Evolutionary conservation across 2,797 vertebrate species (phyloP).

Genomic region (Bradypus variegatus): DNA sequence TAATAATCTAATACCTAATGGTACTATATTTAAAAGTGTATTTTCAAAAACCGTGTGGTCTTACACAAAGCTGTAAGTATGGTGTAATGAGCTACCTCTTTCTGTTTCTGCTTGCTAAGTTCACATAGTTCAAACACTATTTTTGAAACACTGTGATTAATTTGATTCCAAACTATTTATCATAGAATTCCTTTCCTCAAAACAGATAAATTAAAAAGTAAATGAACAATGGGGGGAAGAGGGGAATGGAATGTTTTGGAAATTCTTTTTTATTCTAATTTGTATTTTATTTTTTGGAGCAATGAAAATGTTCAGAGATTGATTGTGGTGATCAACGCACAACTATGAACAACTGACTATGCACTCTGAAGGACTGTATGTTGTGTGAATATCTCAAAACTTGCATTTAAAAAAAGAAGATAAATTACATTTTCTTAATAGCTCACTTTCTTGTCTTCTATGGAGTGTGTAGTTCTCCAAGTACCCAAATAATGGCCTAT

Average conservation of each 20-base stretch:
- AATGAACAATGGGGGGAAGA: too few species aligned
- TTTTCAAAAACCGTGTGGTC: background rate
- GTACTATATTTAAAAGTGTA: background rate
- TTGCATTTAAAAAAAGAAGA: background rate
- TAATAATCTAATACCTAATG: constrained; percentile 10
- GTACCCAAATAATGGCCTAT: background rate
- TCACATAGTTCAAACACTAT: background rate
- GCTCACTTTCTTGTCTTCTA: background rate
- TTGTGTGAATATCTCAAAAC: too few species aligned
- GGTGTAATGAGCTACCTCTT: background rate
- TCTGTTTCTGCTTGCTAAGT: background rate
- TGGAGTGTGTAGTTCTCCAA: background rate
- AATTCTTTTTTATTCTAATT: too few species aligned
- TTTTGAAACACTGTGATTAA: background rate
- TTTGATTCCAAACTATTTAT: background rate
- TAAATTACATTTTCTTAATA: background rate
- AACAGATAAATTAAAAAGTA: background rate
- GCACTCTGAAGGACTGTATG: too few species aligned
- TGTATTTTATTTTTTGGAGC: too few species aligned
- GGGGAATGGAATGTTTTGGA: too few species aligned
- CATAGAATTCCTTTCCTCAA: background rate
- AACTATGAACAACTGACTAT: too few species aligned
- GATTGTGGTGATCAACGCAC: too few species aligned
- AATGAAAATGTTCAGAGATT: too few species aligned
- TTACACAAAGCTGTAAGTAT: background rate